Percentiles rank a stretch among this genome's conserved stretches.
Evolutionary conservation across 2,888 invertebrate species (phyloP).

Genomic region (Drosophila subsilvestris): DNA sequence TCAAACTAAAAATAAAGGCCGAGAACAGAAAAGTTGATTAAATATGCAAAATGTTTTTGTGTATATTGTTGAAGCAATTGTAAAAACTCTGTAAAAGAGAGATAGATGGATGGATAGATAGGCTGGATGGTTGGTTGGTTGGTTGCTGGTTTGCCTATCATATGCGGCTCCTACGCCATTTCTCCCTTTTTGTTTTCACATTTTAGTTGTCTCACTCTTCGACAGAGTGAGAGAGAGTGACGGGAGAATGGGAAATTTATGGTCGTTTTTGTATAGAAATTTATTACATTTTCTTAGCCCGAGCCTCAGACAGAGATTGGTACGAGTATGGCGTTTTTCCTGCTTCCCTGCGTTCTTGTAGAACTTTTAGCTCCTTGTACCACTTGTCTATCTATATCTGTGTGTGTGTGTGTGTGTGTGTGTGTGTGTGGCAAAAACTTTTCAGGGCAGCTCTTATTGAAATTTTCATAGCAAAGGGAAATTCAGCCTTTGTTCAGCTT

Average conservation of each 20-base stretch:
- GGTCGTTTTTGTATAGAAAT: neutral
- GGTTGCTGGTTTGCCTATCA: neutral
- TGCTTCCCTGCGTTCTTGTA: neutral
- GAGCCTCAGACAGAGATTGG: conserved; percentile 20
- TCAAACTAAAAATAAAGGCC: neutral
- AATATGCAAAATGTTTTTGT: neutral
- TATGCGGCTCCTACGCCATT: neutral
- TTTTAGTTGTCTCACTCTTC: too few relatives aligned
- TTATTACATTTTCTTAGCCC: neutral
- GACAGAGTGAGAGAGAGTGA: neutral
- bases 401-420: neutral
- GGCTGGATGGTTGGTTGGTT: neutral
- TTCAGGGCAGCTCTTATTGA: neutral
- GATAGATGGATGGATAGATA: neutral
- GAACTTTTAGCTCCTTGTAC: neutral
- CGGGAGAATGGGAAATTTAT: neutral
- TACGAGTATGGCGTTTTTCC: neutral
- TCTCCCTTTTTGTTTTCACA: neutral
- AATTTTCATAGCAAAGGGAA: neutral
- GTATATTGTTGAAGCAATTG: neutral
- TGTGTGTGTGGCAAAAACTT: neutral
- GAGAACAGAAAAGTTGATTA: neutral
- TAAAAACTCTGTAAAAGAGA: neutral
- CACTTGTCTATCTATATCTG: neutral
- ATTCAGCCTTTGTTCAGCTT: neutral